Evolutionary conservation across 1,140 invertebrate genomes (phyloP).

Genomic region (Thereuonema tuberculata): DNA sequence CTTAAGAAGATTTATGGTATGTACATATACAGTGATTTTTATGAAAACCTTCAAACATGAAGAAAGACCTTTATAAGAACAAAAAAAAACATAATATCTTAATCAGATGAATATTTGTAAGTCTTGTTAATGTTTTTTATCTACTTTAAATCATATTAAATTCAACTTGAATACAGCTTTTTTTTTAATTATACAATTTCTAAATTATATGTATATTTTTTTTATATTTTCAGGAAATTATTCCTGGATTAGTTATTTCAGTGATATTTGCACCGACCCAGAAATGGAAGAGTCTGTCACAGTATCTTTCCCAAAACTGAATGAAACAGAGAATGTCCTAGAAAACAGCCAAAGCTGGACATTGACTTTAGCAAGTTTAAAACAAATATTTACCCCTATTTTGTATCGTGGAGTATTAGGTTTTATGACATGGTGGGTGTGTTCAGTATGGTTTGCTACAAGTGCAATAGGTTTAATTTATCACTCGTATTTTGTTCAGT

Average conservation of each 20-base stretch:
- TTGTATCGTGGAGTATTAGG: constrained; percentile 77
- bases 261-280: constrained; percentile 28
- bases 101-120: too few relatives aligned
- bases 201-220: too few relatives aligned
- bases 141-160: too few relatives aligned
- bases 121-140: too few relatives aligned
- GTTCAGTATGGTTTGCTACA: constrained; percentile 71
- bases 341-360: too few relatives aligned
- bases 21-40: too few relatives aligned
- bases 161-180: too few relatives aligned
- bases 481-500: constrained; percentile 59
- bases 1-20: too few relatives aligned
- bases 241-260: constrained; percentile 45
- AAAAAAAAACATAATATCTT: too few relatives aligned
- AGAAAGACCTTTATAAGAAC: too few relatives aligned
- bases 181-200: too few relatives aligned
- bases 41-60: too few relatives aligned
- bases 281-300: constrained; percentile 25
- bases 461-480: constrained; percentile 78
- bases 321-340: constrained; percentile 37
- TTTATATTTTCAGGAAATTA: constrained; percentile 40
- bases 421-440: constrained; percentile 87
- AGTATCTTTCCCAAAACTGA: constrained; percentile 13
- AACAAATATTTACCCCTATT: constrained; percentile 67
- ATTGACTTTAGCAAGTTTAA: constrained; percentile 55